phyloP scores from a whole-genome alignment of 2,888 invertebrate genomes.

The Drosophila kokeensis region DNA sequence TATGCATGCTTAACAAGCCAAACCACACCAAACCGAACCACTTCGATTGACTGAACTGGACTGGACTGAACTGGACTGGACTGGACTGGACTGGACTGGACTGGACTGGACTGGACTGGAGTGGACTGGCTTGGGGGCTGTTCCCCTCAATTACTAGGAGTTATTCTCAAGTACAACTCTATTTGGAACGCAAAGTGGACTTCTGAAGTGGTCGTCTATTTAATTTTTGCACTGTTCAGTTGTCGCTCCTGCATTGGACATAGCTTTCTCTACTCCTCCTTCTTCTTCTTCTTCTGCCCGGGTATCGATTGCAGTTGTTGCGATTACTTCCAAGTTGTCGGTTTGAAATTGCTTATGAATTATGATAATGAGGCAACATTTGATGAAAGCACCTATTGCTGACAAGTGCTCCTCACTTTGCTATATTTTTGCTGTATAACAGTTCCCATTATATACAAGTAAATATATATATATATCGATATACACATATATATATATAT shows the following conservation, averaged over 20 bases:
- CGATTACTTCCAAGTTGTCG: neutral
- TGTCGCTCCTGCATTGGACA: neutral
- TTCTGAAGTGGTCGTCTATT: slow-evolving; percentile 19
- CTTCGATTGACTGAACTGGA: neutral
- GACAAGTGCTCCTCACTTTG: neutral
- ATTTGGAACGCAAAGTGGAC: neutral
- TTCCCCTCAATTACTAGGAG: neutral
- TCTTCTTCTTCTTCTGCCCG: neutral
- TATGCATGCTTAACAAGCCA: neutral
- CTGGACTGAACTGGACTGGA: neutral
- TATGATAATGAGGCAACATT: slow-evolving; percentile 8
- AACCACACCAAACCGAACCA: slow-evolving; percentile 2
- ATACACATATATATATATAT: neutral
- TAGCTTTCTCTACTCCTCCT: neutral
- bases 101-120: neutral
- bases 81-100: neutral
- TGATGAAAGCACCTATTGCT: neutral
- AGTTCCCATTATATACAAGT: no score
- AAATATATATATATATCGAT: neutral
- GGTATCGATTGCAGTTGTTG: slow-evolving; percentile 10
- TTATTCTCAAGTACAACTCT: neutral
- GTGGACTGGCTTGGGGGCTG: neutral
- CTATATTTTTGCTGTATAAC: neutral
- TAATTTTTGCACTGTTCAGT: slow-evolving; percentile 32
- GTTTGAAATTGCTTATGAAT: slow-evolving; percentile 10